Base-by-base conservation (phyloP, 1,140 invertebrate species). In the Drosophila oshimai region DNA sequence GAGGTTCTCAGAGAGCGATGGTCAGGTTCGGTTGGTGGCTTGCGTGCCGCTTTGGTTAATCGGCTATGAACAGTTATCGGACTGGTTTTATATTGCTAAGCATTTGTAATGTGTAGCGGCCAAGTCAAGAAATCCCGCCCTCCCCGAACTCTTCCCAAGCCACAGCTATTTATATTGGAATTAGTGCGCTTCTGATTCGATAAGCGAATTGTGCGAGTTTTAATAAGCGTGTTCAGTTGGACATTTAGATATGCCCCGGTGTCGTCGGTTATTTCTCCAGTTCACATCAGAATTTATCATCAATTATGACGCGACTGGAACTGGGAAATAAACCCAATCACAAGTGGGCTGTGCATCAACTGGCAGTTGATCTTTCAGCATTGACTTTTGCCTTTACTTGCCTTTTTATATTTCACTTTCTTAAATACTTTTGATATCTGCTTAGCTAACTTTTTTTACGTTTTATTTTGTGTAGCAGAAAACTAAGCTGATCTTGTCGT, bases 61-160 rank as follows among this genome's bases (percentile, higher is more conserved):
- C 74, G 79, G 79, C 79, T 78, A 84, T 84, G 79, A 84, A 84
- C 80, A 84, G 80, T 84, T 84, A 84, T 80, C 80, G 75, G 80
- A 84, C 80, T 84, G 80, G 80, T 84, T 84, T 84, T 53, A 67
- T 68, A 67, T 67, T 29, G 64, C 37, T 49, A n/a, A 53, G 78
- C 73, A 78, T 83, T 78, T 83, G 78, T 77, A 77, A 70, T 76
- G 41, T 76, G 76, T 57, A 50, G 78, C 39, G 58, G 36, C 77
- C 34, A 55, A 9, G 37, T 54, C 18, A 13, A 24, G 18, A 44
- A 13, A 33, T 33, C 9, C 3, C 26, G 15, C n/a, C 33, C 10
- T 36, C 15, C 5, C n/a, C n/a, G n/a, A n/a, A 15, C 10, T 29
- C 36, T 10, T 4, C 20, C 26, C 22, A 26, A 24, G 44, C 44